Conservation (phyloP, 2,888 invertebrate genomes). For the Limnephilus marmoratus region DNA sequence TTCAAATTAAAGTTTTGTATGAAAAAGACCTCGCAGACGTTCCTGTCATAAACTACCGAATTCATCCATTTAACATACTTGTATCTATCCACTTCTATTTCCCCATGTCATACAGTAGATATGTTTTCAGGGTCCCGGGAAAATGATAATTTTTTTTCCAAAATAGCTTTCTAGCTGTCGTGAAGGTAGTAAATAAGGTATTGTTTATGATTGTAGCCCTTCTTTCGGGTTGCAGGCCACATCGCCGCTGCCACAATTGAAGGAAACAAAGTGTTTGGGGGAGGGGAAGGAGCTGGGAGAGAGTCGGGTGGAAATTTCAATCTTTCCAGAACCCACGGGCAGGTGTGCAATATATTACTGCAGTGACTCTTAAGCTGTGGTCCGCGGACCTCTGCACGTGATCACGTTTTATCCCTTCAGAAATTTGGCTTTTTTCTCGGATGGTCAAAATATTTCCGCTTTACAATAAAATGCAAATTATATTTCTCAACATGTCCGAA, state of each 20-base stretch:
- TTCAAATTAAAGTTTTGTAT: no score
- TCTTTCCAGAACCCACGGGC: not conserved
- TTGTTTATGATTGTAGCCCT: not conserved
- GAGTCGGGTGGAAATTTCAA: not conserved
- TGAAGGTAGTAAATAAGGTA: not conserved
- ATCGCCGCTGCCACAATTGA: conserved; percentile 2
- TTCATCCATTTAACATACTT: no score
- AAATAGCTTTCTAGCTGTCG: not conserved
- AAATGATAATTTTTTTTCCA: not conserved
- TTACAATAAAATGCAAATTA: no score
- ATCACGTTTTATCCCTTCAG: not conserved
- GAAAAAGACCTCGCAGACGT: no score
- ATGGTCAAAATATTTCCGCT: no score
- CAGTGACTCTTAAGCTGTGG: not conserved
- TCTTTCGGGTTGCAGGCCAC: not conserved
- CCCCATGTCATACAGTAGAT: not conserved
- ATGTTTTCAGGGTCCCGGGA: not conserved
- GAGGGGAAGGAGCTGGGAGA: not conserved
- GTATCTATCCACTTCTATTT: not conserved
- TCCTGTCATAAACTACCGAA: no score
- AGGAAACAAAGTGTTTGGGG: not conserved
- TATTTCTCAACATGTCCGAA: no score
- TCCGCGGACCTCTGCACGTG: not conserved
- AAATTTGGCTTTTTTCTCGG: no score
- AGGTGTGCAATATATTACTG: conserved; percentile 2